phyloP scores from a whole-genome alignment of 1,140 invertebrate genomes.

The Sycobia sp. region DNA sequence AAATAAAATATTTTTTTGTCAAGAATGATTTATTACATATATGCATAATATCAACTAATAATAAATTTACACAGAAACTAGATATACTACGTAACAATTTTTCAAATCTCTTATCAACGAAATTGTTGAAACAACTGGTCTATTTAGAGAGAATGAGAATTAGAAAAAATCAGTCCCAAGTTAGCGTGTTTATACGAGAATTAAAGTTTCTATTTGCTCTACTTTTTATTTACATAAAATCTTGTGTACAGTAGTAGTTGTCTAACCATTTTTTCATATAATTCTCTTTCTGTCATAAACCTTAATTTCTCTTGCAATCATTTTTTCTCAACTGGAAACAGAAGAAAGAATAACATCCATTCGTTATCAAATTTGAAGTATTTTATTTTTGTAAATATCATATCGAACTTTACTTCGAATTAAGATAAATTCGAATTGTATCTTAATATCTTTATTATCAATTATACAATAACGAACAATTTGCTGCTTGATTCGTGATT shows the following conservation, averaged over 20 bases:
- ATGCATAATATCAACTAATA: conserved; percentile 44
- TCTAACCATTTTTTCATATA: conserved; percentile 25
- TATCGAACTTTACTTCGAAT: conserved; percentile 32
- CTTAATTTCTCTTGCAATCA: conserved; percentile 2
- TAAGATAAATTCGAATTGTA: conserved; percentile 3
- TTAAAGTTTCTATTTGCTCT: conserved; percentile 46
- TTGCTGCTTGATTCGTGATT: conserved; percentile 16
- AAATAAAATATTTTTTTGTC: conserved; percentile 32
- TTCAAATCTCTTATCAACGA: conserved; percentile 37
- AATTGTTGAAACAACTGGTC: conserved; percentile 24
- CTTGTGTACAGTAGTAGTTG: conserved; percentile 40
- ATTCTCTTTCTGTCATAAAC: conserved; percentile 29
- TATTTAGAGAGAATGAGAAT: conserved; percentile 40
- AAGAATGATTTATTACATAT: conserved; percentile 50
- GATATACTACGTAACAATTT: conserved; percentile 48
- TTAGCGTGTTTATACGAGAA: conserved; percentile 35
- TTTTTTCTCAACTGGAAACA: conserved; percentile 30
- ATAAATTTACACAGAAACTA: conserved; percentile 53
- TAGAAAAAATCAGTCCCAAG: conserved; percentile 47
- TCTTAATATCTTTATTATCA: conserved; percentile 1
- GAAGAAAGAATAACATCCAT: conserved; percentile 32
- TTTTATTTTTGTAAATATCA: conserved; percentile 30
- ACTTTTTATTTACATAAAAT: conserved; percentile 51
- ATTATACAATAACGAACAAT: conserved; percentile 10
- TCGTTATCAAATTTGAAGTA: conserved; percentile 29